These are phyloP conservation scores for Carlito syrichta DNA, from an alignment of 2,113 vertebrate genomes.

Conservation along the genomic window DNA sequence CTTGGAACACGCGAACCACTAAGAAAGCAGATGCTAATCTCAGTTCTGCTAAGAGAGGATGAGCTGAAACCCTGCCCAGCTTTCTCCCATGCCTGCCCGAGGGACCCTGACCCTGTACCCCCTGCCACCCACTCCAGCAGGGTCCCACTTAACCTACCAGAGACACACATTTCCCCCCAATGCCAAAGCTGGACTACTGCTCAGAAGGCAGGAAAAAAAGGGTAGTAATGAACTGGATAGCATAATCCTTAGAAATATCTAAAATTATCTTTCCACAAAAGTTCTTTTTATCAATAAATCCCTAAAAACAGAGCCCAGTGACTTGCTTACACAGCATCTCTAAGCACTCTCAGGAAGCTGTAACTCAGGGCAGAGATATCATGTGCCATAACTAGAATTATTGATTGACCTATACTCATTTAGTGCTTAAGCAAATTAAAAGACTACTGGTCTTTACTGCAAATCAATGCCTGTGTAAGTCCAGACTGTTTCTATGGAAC, in stretches of 20 bases:
- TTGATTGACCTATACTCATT: background rate
- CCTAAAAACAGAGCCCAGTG: background rate
- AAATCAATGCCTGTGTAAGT: slow-evolving; percentile 23
- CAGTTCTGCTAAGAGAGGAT: background rate
- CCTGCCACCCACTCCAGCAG: background rate
- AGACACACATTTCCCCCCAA: background rate
- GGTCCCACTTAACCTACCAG: background rate
- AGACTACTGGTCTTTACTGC: background rate
- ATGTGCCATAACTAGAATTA: background rate
- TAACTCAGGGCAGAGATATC: background rate
- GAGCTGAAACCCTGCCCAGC: background rate
- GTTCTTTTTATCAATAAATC: background rate
- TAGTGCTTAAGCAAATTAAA: slow-evolving; percentile 33
- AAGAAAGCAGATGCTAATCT: background rate
- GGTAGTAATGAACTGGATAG: background rate
- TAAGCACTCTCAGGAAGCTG: background rate
- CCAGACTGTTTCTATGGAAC: background rate
- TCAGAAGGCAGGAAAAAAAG: background rate
- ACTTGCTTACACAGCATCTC: background rate
- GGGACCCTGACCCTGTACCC: background rate
- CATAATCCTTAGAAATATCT: background rate
- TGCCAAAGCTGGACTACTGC: background rate
- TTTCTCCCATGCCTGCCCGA: background rate
- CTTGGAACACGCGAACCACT: background rate
- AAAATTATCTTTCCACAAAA: background rate